Evolutionary conservation across 2,888 invertebrate genomes (phyloP).

Genomic region (Lasius platythorax): DNA sequence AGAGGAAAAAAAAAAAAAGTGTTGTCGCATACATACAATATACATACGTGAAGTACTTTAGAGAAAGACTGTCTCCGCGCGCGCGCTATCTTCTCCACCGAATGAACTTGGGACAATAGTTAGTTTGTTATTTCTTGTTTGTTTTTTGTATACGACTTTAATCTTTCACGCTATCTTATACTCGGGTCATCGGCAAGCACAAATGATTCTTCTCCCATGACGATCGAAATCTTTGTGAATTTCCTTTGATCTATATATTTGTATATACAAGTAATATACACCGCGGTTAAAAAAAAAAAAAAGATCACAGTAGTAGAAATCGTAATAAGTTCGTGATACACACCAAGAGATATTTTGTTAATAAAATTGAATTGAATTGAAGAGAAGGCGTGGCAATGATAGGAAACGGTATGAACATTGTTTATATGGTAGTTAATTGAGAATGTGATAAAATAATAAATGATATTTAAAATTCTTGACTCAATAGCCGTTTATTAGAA

Average conservation of each 20-base stretch:
- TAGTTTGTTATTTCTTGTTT: slow-evolving; percentile 5
- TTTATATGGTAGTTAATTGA: slow-evolving; percentile 45
- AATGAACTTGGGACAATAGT: slow-evolving; percentile 10
- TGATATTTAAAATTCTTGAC: slow-evolving; percentile 53
- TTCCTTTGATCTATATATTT: slow-evolving; percentile 24
- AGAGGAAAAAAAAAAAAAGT: slow-evolving; percentile 12
- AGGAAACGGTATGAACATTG: slow-evolving; percentile 42
- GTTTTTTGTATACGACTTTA: slow-evolving; percentile 15
- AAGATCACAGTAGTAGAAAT: slow-evolving; percentile 20
- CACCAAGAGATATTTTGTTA: slow-evolving; percentile 40
- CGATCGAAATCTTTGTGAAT: background rate
- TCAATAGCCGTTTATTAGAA: slow-evolving; percentile 60
- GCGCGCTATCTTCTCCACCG: background rate
- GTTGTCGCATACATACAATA: slow-evolving; percentile 15
- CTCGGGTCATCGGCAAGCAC: slow-evolving; percentile 1
- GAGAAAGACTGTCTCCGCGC: slow-evolving; percentile 32
- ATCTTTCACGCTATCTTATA: slow-evolving; percentile 18
- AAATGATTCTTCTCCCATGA: slow-evolving; percentile 5
- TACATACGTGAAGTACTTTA: slow-evolving; percentile 26
- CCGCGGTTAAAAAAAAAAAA: background rate
- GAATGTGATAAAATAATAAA: slow-evolving; percentile 54
- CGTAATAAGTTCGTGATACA: slow-evolving; percentile 32
- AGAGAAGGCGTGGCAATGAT: slow-evolving; percentile 38
- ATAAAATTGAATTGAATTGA: slow-evolving; percentile 35
- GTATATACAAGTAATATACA: slow-evolving; percentile 38